phyloP scores from a whole-genome alignment of 2,113 vertebrate species.

The Amphilophus citrinellus region DNA sequence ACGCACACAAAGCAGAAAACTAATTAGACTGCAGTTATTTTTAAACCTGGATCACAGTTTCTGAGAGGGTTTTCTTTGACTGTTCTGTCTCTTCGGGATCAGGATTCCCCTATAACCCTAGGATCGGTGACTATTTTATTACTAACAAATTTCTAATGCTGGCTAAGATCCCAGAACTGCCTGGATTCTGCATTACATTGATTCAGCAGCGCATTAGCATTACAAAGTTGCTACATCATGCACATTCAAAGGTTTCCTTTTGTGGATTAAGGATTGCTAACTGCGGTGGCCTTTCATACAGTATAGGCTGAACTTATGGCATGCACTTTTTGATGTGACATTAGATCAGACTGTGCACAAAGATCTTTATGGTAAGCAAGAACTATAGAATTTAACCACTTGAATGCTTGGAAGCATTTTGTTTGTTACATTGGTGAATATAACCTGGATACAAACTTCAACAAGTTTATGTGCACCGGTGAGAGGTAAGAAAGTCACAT shows the following conservation, averaged over 20 bases:
- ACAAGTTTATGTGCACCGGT: background rate
- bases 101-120: background rate
- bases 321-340: background rate
- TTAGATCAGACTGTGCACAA: background rate
- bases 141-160: background rate
- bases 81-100: background rate
- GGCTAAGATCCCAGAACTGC: background rate
- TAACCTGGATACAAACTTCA: background rate
- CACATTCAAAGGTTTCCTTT: background rate
- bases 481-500: background rate
- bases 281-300: background rate
- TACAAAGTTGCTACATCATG: background rate
- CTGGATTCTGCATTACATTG: background rate
- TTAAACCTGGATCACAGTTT: conserved; percentile 45
- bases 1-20: conserved; percentile 39
- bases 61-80: conserved; percentile 9
- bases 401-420: background rate
- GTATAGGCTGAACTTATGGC: background rate
- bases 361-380: background rate
- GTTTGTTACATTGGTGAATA: background rate
- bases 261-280: background rate
- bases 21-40: conserved; percentile 70
- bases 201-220: background rate
- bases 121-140: background rate
- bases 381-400: background rate